phyloP scores from a whole-genome alignment of 2,113 vertebrate species.

The Syrmaticus mikado region DNA sequence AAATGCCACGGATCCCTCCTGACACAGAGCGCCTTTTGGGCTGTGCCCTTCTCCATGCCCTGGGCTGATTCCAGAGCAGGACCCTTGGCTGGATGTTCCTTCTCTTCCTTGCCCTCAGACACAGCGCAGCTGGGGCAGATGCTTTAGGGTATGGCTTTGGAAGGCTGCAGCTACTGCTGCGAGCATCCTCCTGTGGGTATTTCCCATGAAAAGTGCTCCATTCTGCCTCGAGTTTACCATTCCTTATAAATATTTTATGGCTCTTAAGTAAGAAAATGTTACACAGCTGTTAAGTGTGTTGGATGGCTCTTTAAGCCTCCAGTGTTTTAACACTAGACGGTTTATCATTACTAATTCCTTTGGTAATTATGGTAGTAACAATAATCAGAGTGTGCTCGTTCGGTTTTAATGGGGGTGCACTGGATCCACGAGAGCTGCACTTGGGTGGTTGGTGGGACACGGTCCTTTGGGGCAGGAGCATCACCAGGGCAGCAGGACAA shows the following conservation, averaged over 20 bases:
- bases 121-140: not conserved
- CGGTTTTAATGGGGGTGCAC: not conserved
- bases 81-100: not conserved
- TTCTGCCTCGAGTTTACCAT: rapidly evolving
- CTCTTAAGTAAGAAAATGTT: not conserved
- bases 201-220: rapidly evolving
- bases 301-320: not conserved
- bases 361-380: slow-evolving; percentile 38
- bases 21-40: too few species aligned
- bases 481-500: not conserved
- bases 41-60: too few species aligned
- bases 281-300: not conserved
- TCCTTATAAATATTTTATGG: not conserved
- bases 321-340: not conserved
- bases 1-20: too few species aligned
- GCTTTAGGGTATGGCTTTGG: not conserved
- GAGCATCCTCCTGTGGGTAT: not conserved
- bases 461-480: not conserved
- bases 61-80: not conserved
- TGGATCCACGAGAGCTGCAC: not conserved
- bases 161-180: too few species aligned
- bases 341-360: slow-evolving; percentile 35
- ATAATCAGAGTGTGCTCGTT: not conserved
- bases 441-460: not conserved
- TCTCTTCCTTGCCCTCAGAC: not conserved